phyloP scores from a whole-genome alignment of 1,140 invertebrate species.

The Hormaphis cornu region DNA sequence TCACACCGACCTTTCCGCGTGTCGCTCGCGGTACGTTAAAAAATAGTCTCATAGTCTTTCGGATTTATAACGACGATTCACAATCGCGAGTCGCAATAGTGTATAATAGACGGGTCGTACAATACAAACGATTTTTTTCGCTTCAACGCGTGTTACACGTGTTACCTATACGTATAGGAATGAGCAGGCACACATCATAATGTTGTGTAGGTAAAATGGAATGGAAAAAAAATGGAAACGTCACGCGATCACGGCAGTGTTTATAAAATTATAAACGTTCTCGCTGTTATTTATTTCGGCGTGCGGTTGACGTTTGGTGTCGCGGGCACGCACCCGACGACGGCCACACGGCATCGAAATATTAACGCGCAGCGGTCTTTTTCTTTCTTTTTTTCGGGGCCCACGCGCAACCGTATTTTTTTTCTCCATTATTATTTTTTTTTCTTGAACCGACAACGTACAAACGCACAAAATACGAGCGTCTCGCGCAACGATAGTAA shows the following conservation, averaged over 20 bases:
- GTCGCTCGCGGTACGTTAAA: no score
- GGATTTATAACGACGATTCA: no score
- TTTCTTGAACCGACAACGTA: no score
- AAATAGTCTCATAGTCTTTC: no score
- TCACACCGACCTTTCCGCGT: no score
- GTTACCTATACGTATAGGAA: background rate
- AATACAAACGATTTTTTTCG: no score
- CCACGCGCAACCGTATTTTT: background rate
- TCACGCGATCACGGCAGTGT: background rate
- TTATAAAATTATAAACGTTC: background rate
- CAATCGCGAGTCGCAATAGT: no score
- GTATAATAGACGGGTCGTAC: no score
- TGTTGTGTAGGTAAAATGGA: background rate
- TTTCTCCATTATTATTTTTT: no score
- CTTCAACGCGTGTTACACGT: background rate
- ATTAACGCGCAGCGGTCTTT: background rate
- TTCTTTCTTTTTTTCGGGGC: background rate
- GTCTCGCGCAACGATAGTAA: background rate
- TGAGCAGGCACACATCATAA: no score
- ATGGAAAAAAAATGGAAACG: background rate
- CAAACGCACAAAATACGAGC: background rate
- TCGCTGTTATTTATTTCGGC: background rate
- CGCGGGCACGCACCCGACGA: conserved; percentile 14
- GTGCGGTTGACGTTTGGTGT: conserved; percentile 5
- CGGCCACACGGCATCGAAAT: background rate